Evolutionary conservation across 2,888 invertebrate species (phyloP).

Genomic region (Eremobia ochroleuca): DNA sequence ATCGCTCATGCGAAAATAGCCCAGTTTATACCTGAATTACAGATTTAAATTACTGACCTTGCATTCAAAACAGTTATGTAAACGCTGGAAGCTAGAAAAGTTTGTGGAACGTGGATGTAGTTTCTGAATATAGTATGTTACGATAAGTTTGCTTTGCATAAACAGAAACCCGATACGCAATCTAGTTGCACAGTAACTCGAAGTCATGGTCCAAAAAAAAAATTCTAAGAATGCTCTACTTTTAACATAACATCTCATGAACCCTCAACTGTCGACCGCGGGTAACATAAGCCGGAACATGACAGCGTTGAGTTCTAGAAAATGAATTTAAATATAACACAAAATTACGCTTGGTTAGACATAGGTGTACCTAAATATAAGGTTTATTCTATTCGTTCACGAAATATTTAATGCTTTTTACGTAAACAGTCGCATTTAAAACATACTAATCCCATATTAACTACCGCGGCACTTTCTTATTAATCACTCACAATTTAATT

Average conservation of each 20-base stretch:
- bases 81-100: neutral
- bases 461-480: neutral
- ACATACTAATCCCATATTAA: neutral
- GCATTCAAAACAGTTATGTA: constrained; percentile 22
- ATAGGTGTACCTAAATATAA: no score
- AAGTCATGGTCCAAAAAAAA: neutral
- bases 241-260: neutral
- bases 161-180: neutral
- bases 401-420: no score
- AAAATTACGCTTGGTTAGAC: no score
- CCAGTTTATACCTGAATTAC: constrained; percentile 29
- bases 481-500: no score
- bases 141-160: neutral
- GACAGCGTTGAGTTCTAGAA: no score
- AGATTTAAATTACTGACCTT: constrained; percentile 34
- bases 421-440: no score
- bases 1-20: constrained; percentile 37
- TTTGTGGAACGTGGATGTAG: neutral
- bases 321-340: no score
- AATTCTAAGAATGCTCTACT: neutral
- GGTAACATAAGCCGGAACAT: no score
- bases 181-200: neutral
- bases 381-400: no score
- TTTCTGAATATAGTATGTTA: neutral
- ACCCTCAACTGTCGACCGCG: no score